Percentiles rank a stretch among this genome's conserved stretches.
Conservation (phyloP, 2,888 invertebrate genomes). For the Campaea margaritaria region DNA sequence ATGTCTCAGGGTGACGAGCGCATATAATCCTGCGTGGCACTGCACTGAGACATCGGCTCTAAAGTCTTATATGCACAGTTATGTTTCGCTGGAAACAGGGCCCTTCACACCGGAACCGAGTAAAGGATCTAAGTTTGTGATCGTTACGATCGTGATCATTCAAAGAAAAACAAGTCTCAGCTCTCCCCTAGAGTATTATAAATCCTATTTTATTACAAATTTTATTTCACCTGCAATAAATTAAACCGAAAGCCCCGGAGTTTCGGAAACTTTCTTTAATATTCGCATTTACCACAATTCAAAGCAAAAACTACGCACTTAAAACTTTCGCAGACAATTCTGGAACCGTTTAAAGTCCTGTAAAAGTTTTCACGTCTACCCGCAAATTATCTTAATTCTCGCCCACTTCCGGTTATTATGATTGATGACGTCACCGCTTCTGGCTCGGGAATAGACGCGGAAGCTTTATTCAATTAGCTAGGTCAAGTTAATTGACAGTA, state of each 20-base stretch:
- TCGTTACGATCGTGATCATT: too few species aligned
- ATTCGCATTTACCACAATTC: conserved; percentile 18
- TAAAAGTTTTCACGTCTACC: conserved; percentile 36
- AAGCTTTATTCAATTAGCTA: conserved; percentile 25
- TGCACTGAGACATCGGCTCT: too few species aligned
- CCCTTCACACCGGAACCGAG: too few species aligned
- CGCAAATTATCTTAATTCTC: conserved; percentile 36
- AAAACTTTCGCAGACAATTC: conserved; percentile 30
- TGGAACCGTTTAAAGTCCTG: conserved; percentile 32
- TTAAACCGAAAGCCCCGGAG: conserved; percentile 3
- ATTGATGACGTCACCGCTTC: conserved; percentile 38
- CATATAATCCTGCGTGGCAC: too few species aligned
- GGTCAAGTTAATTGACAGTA: conserved; percentile 8
- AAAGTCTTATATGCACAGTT: too few species aligned
- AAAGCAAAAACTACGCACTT: conserved; percentile 31
- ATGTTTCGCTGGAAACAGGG: too few species aligned
- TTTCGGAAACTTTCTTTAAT: conserved; percentile 16
- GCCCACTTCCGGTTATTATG: conserved; percentile 37
- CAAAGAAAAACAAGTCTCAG: too few species aligned
- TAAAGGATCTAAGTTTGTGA: too few species aligned
- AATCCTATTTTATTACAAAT: conserved; percentile 4
- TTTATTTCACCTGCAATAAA: conserved; percentile 19
- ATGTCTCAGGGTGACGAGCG: too few species aligned
- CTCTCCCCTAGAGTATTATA: background rate
- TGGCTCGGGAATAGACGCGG: conserved; percentile 15